A percentile compares a stretch with the other conserved stretches of the same genome.
These are phyloP conservation scores for Danaus chrysippus DNA, from an alignment of 2,888 invertebrate genomes.

Conservation along the genomic window DNA sequence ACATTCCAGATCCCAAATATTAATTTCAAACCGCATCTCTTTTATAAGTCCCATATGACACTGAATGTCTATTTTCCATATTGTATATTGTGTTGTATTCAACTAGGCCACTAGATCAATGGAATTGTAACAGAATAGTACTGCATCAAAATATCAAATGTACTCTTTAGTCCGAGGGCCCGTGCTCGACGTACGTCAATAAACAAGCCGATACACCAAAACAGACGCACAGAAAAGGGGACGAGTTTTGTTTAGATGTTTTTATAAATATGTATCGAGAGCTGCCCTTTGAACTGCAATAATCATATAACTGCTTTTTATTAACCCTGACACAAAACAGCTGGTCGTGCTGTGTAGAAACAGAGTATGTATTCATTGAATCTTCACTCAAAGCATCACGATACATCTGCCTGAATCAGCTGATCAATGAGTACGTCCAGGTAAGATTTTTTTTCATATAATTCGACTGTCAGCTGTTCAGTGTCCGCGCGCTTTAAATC, in stretches of 20 bases:
- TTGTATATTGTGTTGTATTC: conserved; percentile 1
- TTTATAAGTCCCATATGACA: too few species aligned
- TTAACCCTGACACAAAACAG: conserved; percentile 13
- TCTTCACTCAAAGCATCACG: conserved; percentile 3
- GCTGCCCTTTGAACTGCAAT: conserved; percentile 44
- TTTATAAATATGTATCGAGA: conserved; percentile 63
- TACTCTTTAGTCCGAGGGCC: conserved; percentile 45
- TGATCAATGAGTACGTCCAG: conserved; percentile 50
- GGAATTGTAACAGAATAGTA: conserved; percentile 36
- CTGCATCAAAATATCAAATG: conserved; percentile 54
- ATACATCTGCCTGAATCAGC: conserved; percentile 48
- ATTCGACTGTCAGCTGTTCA: conserved; percentile 59
- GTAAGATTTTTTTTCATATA: conserved; percentile 49
- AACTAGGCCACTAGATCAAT: conserved; percentile 33
- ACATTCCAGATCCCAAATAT: not conserved
- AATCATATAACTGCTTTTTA: conserved; percentile 34
- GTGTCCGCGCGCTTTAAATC: conserved; percentile 58
- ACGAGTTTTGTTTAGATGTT: conserved; percentile 61
- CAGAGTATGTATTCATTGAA: not conserved
- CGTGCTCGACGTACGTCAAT: conserved; percentile 57
- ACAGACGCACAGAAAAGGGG: conserved; percentile 59
- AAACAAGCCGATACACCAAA: conserved; percentile 73
- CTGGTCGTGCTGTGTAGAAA: not conserved
- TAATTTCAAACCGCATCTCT: not conserved
- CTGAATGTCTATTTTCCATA: not conserved